A percentile compares a stretch with the other conserved stretches of the same genome.
phyloP scores from a whole-genome alignment of 23 tunicate genomes.

The Halocynthia roretzi region DNA sequence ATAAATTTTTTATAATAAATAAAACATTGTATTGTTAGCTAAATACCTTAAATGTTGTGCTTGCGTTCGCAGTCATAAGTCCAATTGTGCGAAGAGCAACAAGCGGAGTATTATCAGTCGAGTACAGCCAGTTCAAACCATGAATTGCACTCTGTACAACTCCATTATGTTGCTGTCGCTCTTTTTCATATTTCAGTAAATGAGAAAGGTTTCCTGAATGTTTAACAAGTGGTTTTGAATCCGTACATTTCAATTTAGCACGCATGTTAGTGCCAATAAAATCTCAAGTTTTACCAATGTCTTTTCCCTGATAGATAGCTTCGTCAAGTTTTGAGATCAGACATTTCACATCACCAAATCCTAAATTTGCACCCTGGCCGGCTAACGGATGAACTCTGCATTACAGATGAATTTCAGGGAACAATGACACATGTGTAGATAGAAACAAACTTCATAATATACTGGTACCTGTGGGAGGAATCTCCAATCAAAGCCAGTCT shows the following conservation, averaged over 20 bases:
- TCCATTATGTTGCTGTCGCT: slow-evolving; percentile 34
- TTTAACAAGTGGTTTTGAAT: background rate
- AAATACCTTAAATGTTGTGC: slow-evolving; percentile 33
- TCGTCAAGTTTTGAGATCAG: slow-evolving; percentile 31
- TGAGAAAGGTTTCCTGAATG: slow-evolving; percentile 32
- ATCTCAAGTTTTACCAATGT: slow-evolving; percentile 38
- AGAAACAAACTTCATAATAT: background rate
- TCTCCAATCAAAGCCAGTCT: slow-evolving; percentile 87
- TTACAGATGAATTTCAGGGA: background rate
- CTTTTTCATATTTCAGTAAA: slow-evolving; percentile 36
- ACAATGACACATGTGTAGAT: background rate
- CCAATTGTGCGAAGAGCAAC: slow-evolving; percentile 52
- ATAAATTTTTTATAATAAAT: background rate
- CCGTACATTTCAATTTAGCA: background rate
- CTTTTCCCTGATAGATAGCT: slow-evolving; percentile 57
- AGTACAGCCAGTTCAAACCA: slow-evolving; percentile 47
- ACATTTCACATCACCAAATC: slow-evolving; percentile 64
- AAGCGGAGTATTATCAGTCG: slow-evolving; percentile 44
- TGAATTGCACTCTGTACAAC: slow-evolving; percentile 27
- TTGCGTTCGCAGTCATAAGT: slow-evolving; percentile 29
- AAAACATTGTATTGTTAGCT: background rate
- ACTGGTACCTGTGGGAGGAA: slow-evolving; percentile 64
- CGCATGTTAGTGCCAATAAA: background rate
- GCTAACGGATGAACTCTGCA: slow-evolving; percentile 85
- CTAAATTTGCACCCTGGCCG: slow-evolving; percentile 86